phyloP scores from a whole-genome alignment of 2,888 invertebrate genomes.

The Teleogryllus oceanicus region DNA sequence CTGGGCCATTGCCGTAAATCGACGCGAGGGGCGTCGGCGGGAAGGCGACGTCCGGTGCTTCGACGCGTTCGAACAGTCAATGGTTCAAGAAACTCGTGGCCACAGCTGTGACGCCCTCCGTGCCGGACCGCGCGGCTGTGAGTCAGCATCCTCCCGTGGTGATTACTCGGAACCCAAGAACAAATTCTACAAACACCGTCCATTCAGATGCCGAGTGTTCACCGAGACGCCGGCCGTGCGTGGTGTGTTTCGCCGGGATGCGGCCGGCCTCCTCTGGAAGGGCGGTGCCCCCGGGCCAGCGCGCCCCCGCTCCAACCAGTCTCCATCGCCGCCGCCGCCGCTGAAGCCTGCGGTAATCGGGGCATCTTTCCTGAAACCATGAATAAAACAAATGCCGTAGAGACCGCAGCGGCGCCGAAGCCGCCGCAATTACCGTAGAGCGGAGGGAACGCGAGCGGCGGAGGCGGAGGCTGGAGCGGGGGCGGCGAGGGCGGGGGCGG shows the following conservation, averaged over 20 bases:
- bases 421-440: not conserved
- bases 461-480: not conserved
- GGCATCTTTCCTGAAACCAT: constrained; percentile 3
- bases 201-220: not conserved
- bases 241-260: not conserved
- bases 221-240: not conserved
- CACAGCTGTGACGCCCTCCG: not conserved
- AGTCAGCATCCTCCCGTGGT: not conserved
- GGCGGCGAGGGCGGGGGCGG: not conserved
- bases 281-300: not conserved
- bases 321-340: not conserved
- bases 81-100: not conserved
- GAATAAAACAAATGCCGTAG: constrained; percentile 9
- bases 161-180: not conserved
- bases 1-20: not conserved
- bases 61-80: not conserved
- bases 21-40: not conserved
- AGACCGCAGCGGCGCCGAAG: not conserved
- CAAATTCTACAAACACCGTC: not conserved
- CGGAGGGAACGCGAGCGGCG: not conserved
- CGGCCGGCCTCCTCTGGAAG: not conserved
- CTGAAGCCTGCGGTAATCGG: not conserved
- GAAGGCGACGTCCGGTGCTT: not conserved
- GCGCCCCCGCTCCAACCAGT: not conserved
- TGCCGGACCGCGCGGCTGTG: not conserved